Base-by-base conservation (phyloP, 2,797 vertebrate genomes). In the Lepus oiostolus region DNA sequence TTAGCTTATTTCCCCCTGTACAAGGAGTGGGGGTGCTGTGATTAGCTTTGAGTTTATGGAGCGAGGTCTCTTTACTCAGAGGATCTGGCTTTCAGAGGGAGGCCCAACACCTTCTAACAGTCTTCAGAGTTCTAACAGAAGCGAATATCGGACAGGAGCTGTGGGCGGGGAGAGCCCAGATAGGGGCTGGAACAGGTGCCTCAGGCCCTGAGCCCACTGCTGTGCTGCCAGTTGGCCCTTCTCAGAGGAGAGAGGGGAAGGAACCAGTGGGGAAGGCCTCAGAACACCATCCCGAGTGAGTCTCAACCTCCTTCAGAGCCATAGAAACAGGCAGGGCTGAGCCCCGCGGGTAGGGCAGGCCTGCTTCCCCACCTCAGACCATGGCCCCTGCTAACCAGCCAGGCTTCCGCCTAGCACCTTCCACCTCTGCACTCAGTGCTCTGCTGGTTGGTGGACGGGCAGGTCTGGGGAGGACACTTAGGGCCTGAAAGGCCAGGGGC, bases 111-210 rank as follows among this genome's bases (percentile, higher is more conserved):
- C 32, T 77, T 90, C 76, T 17, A 22, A 91, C 17, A 76, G 4
- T 8, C 47, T 76, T 62, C 19, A 22, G 22, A 68, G 80, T 62
- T 72, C 26, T 14, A 21, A 47, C 2, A 22, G 81, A 65, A 38
- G 38, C 2, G 38, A 42, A 83, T 13, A 1, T 26, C 7, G 70
- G 72, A 60, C 76, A 58, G 82, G 71, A 50, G 50, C 8, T 54
- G 35, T 10, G 30, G 35, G 63, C 14, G 1, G 28, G 67, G 35
- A 42, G 65, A 0, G 4, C 4, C 4, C 28, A 38, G 14, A 0
- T 0, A 5, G 38, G 17, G 52, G 4, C 2, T 10, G 28, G 70
- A 38, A 7, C 0, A 12, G 88, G n/a, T 0, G 2, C 42, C 50
- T 12, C 1, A 7, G 38, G 58, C 72, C 38, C 72, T 47, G 30